Percentiles rank a stretch among this genome's conserved stretches.
phyloP scores from a whole-genome alignment of 2,888 invertebrate genomes.

The Branchinecta sandiegonensis region DNA sequence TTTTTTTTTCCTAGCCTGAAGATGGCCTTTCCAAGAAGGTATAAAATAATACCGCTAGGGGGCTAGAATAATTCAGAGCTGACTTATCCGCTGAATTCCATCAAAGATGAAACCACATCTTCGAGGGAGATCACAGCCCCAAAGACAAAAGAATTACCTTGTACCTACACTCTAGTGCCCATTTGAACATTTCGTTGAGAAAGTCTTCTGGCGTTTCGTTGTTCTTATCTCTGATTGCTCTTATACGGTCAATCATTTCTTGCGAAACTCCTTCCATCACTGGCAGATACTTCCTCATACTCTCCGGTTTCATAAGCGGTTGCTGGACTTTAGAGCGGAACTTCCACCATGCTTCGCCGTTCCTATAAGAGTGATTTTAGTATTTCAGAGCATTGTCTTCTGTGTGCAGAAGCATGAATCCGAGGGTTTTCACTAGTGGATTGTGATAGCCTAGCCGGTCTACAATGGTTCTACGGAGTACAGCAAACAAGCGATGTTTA shows the following conservation, averaged over 20 bases:
- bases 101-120: no score
- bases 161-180: slow-evolving; percentile 32
- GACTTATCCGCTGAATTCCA: no score
- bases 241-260: slow-evolving; percentile 45
- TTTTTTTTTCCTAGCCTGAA: no score
- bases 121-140: slow-evolving; percentile 20
- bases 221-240: slow-evolving; percentile 44
- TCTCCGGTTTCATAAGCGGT: slow-evolving; percentile 55
- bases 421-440: no score
- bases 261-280: slow-evolving; percentile 53
- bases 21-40: no score
- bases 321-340: slow-evolving; percentile 62
- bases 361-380: slow-evolving; percentile 39
- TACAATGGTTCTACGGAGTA: no score
- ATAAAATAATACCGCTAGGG: no score
- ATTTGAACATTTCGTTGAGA: slow-evolving; percentile 56
- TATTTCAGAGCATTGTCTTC: slow-evolving; percentile 26
- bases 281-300: slow-evolving; percentile 53
- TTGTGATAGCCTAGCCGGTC: no score
- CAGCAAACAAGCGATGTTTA: no score
- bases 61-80: no score
- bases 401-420: slow-evolving; percentile 43
- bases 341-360: slow-evolving; percentile 65
- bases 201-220: slow-evolving; percentile 64
- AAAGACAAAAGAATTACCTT: slow-evolving; percentile 37